Base-by-base conservation (phyloP, 2,113 vertebrate genomes). In the Amblyopsis rosae region DNA sequence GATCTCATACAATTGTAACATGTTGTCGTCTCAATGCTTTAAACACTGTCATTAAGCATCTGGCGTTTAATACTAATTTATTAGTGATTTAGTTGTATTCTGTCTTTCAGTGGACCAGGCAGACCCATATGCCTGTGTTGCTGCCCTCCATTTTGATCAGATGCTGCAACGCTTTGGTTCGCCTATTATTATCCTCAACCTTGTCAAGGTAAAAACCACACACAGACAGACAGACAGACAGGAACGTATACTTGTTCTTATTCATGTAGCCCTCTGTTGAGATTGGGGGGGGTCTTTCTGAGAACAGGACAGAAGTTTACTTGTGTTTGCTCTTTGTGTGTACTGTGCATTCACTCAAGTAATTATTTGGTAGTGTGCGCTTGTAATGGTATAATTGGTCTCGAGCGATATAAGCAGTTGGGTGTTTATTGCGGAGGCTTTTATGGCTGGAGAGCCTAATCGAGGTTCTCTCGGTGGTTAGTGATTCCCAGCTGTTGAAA, bases 111-210 rank as follows among this genome's bases (percentile, higher is more conserved):
- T 99, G 95, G 97, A 99, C 82, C 98, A 99, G 76, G 96, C 95
- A n/a, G 98, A 99, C 85, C 98, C 97, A 0, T 99, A 95, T 13
- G 95, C 97, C 1, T 94, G 95, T 0, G 92, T 96, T 57, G 96
- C 97, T 26, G 96, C 92, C 32, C 95, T 98, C 81, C 98, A 99
- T 83, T 99, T 99, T 75, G 97, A 98, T 86, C 97, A 99, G 92
- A 99, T 99, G 98, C 91, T 99, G 57, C 96, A 98, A 90, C 93
- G 98, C 51, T 99, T 99, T 76, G 98, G 98, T 17, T 98, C 98
- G 1, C 98, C 98, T 0, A 95, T 99, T 80, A 98, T 99, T 77
- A 98, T 99, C 88, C 79, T 99, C 85, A 99, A 99, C 88, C 94
- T 99, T 16, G 98, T 99, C 47, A 99, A 99, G 97, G 98, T 99